These are phyloP conservation scores for Clunio marinus DNA, from an alignment of 2,888 invertebrate genomes.

Conservation along the genomic window DNA sequence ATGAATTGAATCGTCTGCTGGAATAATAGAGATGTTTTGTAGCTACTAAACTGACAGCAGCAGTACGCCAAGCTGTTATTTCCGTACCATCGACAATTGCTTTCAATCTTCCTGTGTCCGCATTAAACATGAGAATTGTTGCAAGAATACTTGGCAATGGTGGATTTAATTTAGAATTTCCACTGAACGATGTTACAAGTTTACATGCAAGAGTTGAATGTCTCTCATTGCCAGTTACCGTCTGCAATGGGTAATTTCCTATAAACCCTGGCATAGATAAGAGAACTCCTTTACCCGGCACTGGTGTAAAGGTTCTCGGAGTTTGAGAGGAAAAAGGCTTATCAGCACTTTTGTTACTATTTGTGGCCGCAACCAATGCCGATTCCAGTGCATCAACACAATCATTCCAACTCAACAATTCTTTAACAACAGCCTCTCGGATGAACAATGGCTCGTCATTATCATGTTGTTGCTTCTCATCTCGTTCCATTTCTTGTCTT, in stretches of 20 bases:
- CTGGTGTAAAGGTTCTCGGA: conserved; percentile 19
- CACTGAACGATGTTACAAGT: conserved; percentile 51
- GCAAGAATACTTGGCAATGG: conserved; percentile 51
- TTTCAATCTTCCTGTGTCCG: conserved; percentile 50
- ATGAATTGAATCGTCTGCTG: conserved; percentile 41
- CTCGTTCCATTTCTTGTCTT: conserved; percentile 3
- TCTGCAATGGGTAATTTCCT: conserved; percentile 45
- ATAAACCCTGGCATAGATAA: conserved; percentile 54
- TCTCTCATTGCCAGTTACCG: conserved; percentile 40
- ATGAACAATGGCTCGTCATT: conserved; percentile 36
- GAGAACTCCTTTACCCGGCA: conserved; percentile 43
- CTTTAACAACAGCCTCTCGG: conserved; percentile 24
- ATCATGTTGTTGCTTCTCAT: conserved; percentile 12
- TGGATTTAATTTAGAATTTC: conserved; percentile 46
- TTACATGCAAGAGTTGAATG: conserved; percentile 52
- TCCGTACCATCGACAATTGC: conserved; percentile 54
- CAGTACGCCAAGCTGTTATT: conserved; percentile 58
- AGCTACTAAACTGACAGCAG: conserved; percentile 56
- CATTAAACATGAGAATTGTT: conserved; percentile 52
- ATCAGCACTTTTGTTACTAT: neutral
- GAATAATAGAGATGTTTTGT: conserved; percentile 53
- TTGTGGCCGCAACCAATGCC: conserved; percentile 21
- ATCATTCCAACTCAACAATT: conserved; percentile 30
- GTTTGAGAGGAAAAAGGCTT: conserved; percentile 35
- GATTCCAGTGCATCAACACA: conserved; percentile 34